Conservation (phyloP, 2,797 vertebrate genomes). For the Peromyscus aztecus region DNA sequence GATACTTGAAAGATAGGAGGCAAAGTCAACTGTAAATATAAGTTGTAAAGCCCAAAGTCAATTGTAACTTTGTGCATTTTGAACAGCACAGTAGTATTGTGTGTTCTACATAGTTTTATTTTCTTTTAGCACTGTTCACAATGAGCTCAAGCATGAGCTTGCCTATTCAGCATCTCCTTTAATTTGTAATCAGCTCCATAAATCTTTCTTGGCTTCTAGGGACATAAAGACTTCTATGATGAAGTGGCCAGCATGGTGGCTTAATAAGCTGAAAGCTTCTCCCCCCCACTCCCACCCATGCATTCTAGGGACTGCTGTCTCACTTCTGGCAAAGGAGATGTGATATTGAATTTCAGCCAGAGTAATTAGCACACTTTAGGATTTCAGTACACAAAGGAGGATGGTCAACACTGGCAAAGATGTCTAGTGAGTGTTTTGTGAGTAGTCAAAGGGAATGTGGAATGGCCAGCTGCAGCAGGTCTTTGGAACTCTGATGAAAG, state of each 20-base stretch:
- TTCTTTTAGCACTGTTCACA: slow-evolving; percentile 15
- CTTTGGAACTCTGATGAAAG: slow-evolving; percentile 28
- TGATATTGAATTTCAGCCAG: slow-evolving; percentile 68
- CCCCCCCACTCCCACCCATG: not conserved
- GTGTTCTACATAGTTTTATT: slow-evolving; percentile 24
- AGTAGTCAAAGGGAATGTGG: not conserved
- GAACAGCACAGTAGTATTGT: not conserved
- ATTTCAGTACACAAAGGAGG: slow-evolving; percentile 37
- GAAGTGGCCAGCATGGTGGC: slow-evolving; percentile 65
- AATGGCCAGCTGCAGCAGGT: not conserved
- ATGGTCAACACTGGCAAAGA: slow-evolving; percentile 31
- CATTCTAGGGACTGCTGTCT: slow-evolving; percentile 28
- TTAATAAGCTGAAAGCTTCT: slow-evolving; percentile 36
- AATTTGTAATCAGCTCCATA: slow-evolving; percentile 74
- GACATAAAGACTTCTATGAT: slow-evolving; percentile 56
- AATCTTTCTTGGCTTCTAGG: slow-evolving; percentile 73
- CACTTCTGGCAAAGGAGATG: slow-evolving; percentile 61
- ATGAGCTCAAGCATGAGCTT: slow-evolving; percentile 53
- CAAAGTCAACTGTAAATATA: not conserved
- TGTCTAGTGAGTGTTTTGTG: slow-evolving; percentile 22
- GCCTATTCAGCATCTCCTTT: slow-evolving; percentile 72
- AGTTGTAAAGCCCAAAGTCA: not conserved
- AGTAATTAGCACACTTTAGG: slow-evolving; percentile 56
- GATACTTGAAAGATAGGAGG: not conserved
- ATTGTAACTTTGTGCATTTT: not conserved